These are phyloP conservation scores for Nothoprocta pentlandii DNA, from an alignment of 2,113 vertebrate species.

Conservation along the genomic window DNA sequence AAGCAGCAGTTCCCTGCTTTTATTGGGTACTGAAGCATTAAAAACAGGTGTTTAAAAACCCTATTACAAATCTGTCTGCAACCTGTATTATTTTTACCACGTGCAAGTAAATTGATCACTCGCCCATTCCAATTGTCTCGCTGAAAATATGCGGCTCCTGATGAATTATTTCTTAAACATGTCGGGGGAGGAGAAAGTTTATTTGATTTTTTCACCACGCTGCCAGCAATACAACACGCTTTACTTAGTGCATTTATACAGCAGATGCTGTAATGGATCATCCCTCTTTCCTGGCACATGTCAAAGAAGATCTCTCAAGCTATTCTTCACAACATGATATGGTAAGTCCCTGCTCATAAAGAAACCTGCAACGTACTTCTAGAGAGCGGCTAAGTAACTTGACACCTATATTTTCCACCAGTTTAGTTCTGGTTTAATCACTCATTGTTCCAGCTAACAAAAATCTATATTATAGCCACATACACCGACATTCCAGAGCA, in stretches of 20 bases:
- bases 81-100: slow-evolving; percentile 29
- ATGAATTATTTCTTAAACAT: slow-evolving; percentile 10
- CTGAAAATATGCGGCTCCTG: slow-evolving; percentile 23
- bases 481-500: slow-evolving; percentile 14
- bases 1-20: not conserved
- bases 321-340: slow-evolving; percentile 32
- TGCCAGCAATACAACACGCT: not conserved
- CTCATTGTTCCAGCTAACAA: too few relatives aligned
- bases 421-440: not conserved
- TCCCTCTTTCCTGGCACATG: not conserved
- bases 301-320: not conserved
- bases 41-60: slow-evolving; percentile 49
- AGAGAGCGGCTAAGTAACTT: slow-evolving; percentile 18
- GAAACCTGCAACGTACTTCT: slow-evolving; percentile 11
- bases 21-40: slow-evolving; percentile 21
- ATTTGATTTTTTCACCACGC: slow-evolving; percentile 9
- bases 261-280: slow-evolving; percentile 30
- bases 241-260: not conserved
- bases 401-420: slow-evolving; percentile 48
- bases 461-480: slow-evolving; percentile 15
- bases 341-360: slow-evolving; percentile 17
- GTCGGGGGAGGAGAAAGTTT: not conserved
- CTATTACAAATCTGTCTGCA: slow-evolving; percentile 32
- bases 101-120: slow-evolving; percentile 18
- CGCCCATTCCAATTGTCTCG: not conserved